phyloP scores from a whole-genome alignment of 37 sponge, comb jelly and placozoan species.

The Eunapius fragilis region DNA sequence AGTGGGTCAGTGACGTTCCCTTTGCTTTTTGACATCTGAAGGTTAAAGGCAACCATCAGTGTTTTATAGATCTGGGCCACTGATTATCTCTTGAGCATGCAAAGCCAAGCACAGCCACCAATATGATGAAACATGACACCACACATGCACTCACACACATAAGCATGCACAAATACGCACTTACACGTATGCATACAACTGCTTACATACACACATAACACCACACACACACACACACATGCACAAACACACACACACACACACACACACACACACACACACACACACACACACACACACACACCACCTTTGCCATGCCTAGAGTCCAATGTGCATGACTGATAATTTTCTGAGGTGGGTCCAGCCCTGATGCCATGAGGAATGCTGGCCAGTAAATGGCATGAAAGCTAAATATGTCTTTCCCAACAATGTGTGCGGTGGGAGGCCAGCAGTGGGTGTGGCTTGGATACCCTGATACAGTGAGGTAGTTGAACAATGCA shows the following conservation, averaged over 20 bases:
- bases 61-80: too few species aligned
- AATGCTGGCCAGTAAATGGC: slow-evolving; percentile 90
- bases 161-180: too few species aligned
- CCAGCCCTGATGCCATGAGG: slow-evolving; percentile 78
- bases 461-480: slow-evolving; percentile 74
- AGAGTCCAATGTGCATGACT: slow-evolving; percentile 85
- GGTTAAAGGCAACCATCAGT: background rate
- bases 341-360: slow-evolving; percentile 58
- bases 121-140: too few species aligned
- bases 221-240: too few species aligned
- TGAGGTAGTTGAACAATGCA: slow-evolving; percentile 91
- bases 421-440: slow-evolving; percentile 81
- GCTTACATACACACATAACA: too few species aligned
- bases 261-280: background rate
- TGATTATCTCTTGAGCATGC: too few species aligned
- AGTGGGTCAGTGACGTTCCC: slow-evolving; percentile 87
- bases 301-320: slow-evolving; percentile 55
- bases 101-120: too few species aligned
- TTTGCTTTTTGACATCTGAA: slow-evolving; percentile 86
- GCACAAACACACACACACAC: too few species aligned
- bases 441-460: slow-evolving; percentile 71
- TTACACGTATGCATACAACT: too few species aligned
- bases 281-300: background rate
- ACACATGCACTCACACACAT: too few species aligned
- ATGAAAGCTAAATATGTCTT: slow-evolving; percentile 75